A percentile compares a stretch with the other conserved stretches of the same genome.
Conservation (phyloP, 2,797 vertebrate genomes). For the Benthosema pterotum region DNA sequence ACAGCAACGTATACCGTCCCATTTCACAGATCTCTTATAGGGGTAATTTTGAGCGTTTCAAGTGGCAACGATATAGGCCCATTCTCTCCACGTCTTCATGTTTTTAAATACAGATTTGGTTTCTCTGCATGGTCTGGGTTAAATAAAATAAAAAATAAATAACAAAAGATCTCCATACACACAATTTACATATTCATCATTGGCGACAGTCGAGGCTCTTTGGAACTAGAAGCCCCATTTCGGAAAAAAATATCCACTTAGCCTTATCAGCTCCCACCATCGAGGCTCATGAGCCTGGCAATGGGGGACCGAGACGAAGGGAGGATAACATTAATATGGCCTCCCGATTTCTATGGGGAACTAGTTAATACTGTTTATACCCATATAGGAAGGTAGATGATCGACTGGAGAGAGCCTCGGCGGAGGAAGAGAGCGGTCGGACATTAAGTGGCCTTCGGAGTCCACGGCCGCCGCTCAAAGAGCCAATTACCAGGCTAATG, state of each 20-base stretch:
- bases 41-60: constrained; percentile 54
- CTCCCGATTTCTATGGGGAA: constrained; percentile 76
- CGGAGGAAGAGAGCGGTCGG: constrained; percentile 55
- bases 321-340: constrained; percentile 82
- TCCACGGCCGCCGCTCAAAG: constrained; percentile 66
- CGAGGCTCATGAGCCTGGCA: constrained; percentile 75
- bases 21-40: constrained; percentile 52
- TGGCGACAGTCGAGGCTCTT: constrained; percentile 74
- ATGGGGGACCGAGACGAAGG: constrained; percentile 76
- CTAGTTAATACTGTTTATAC: constrained; percentile 82
- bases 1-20: background rate
- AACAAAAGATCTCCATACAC: constrained; percentile 72
- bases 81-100: constrained; percentile 59
- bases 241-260: constrained; percentile 81
- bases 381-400: constrained; percentile 75
- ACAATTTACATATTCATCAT: constrained; percentile 86
- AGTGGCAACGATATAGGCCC: constrained; percentile 57
- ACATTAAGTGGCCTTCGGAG: constrained; percentile 72
- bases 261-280: constrained; percentile 77
- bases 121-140: constrained; percentile 52
- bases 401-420: constrained; percentile 69
- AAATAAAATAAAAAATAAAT: constrained; percentile 59
- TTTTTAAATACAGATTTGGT: constrained; percentile 74
- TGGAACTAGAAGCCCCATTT: constrained; percentile 67
- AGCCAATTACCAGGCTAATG: constrained; percentile 82